Conservation (phyloP, 1,140 invertebrate genomes). For the Hylaeus anthracinus region DNA sequence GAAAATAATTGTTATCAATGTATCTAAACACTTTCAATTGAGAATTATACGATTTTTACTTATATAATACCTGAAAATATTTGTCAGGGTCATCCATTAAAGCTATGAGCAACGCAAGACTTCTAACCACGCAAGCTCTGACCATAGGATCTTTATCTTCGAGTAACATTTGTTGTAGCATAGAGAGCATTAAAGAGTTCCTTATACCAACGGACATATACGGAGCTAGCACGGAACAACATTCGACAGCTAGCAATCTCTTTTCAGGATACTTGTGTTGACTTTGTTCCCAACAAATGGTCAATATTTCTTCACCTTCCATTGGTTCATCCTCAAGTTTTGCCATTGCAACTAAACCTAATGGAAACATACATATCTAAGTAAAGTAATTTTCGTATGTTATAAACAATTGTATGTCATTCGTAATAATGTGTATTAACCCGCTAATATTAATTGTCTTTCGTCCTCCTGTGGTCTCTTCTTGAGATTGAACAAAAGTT, state of each 20-base stretch:
- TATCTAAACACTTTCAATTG: background rate
- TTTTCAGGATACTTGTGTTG: conserved; percentile 87
- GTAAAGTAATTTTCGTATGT: conserved; percentile 17
- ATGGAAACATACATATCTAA: conserved; percentile 7
- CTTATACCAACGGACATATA: conserved; percentile 86
- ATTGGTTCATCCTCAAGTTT: conserved; percentile 81
- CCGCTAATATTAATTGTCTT: conserved; percentile 85
- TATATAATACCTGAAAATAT: conserved; percentile 83
- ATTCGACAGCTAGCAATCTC: conserved; percentile 87
- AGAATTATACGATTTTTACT: background rate
- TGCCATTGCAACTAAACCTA: conserved; percentile 84
- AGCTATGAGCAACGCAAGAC: conserved; percentile 84
- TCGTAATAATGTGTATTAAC: conserved; percentile 66
- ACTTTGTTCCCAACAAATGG: conserved; percentile 90
- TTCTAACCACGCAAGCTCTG: conserved; percentile 84
- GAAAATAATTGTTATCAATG: conserved; percentile 46
- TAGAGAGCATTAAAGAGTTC: conserved; percentile 87
- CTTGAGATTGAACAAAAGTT: conserved; percentile 88
- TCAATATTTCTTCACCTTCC: conserved; percentile 87
- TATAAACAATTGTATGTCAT: conserved; percentile 9
- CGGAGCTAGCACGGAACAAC: conserved; percentile 87
- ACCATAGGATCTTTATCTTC: conserved; percentile 87
- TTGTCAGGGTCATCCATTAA: conserved; percentile 87
- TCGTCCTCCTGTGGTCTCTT: conserved; percentile 88
- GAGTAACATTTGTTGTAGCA: conserved; percentile 88